Evolutionary conservation across 1,140 invertebrate genomes (phyloP), one percentile per base, ranked within the genome.

Genomic region (Heliconius nattereri): DNA sequence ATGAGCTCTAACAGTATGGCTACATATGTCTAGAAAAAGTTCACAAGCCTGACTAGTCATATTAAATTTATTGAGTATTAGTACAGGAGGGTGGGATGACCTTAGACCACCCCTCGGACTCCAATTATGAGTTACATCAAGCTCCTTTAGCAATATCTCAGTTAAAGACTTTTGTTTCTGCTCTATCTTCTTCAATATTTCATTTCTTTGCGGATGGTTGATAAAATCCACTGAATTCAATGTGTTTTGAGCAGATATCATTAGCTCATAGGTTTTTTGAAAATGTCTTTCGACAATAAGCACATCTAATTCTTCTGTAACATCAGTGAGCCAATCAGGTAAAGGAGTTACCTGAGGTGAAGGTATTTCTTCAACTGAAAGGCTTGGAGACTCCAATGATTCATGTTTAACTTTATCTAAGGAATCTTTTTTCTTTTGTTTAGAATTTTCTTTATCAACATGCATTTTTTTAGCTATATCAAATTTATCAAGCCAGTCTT

Each of bases 261-360:
- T 96, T 11, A 99, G 94, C 80, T 96, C 96, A 79, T 99, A 98
- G 23, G 99, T 98, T 89, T 98, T 98, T 92, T 99, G 98, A 92
- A 99, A 99, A 90, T 99, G 98, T 85, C 99, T 96, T 92, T 99
- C 98, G n/a, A 99, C 99, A 84, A 99, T 98, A 81, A 97, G 97
- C 23, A 99, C 98, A 95, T 99, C 99, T 32, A 99, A 95, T 93
- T 99, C 98, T 91, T 99, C 99, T 26, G 98, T 97, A 0, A 98
- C 96, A 93, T 99, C 98, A 76, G 97, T 88, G 40, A 99, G 91
- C 99, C 99, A 99, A 84, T 99, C 98, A 1, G 98, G 98, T 40
- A 96, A 94, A 84, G 76, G 95, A 91, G 84, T 92, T 86, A 87
- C 95, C 94, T 92, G 96, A 93, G 78, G 96, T 92, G 86, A 96